Evolutionary conservation across 2,113 vertebrate species (phyloP), one percentile per base, ranked within the genome.

Genomic region (Columba livia): DNA sequence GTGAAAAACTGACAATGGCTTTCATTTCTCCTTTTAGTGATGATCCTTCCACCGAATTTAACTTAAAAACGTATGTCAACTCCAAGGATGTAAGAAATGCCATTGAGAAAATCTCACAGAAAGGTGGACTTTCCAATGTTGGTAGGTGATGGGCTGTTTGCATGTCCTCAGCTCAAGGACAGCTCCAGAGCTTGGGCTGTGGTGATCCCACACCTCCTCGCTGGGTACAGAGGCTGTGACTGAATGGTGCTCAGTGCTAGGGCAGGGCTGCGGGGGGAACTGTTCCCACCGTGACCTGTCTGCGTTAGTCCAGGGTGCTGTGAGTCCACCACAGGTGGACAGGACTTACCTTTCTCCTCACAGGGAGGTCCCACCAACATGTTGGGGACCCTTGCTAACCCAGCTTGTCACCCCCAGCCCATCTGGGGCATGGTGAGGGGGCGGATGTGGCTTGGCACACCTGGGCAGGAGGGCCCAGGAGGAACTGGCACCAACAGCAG

Each of bases 111-210:
- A 99, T 99, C 50, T 62, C 93, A 42, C 99, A 99, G 98, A 99
- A 99, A 97, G 99, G 99, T 53, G 99, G 99, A 62, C 98, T 98
- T 86, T 99, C 99, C 74, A 99, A 99, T 4, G 98, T 98, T 91
- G 99, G 99, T 99, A 98, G 97, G 99, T 98, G 79, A 93, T 7
- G 7, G 38, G 23, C 38, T 78, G 70, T 64, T 61, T 60, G 60
- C 38, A 47, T 0, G 6, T 40, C 61, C 78, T 81, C 53, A 31
- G 48, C 31, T 60, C 2, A 5, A 44, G 54, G 28, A 72, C 25
- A 47, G 64, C 26, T 84, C n/a, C 34, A 31, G 60, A 86, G 3
- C 19, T 64, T 42, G 47, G n/a, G 31, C 23, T 54, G 11, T 9
- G 58, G 71, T 0, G 2, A 85, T 44, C 26, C 40, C 38, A 54